phyloP scores from a whole-genome alignment of 2,797 vertebrate genomes.

The Thripadectes ignobilis region DNA sequence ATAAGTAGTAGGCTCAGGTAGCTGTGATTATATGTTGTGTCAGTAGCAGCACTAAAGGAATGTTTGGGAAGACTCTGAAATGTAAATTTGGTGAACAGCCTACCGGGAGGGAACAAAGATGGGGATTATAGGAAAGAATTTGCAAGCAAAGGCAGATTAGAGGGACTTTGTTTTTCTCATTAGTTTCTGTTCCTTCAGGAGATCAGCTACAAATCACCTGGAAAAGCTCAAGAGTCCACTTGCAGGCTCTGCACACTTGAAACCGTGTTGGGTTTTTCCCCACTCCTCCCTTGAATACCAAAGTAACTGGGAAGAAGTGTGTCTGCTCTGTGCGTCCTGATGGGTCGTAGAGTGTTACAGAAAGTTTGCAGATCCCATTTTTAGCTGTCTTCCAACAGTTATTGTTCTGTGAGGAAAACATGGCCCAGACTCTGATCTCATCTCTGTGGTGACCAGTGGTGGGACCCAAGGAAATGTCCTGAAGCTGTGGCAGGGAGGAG shows the following conservation, averaged over 20 bases:
- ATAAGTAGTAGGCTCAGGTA: slow-evolving; percentile 25
- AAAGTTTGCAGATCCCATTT: neutral
- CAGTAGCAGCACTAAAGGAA: neutral
- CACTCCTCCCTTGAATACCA: neutral
- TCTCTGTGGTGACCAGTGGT: neutral
- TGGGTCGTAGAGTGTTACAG: neutral
- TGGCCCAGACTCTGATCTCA: no score
- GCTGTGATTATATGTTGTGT: slow-evolving; percentile 7
- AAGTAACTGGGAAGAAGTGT: neutral
- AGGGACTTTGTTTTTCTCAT: slow-evolving; percentile 61
- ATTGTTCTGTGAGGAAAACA: neutral
- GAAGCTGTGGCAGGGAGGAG: neutral
- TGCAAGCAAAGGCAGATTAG: slow-evolving; percentile 52
- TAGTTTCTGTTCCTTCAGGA: slow-evolving; percentile 53
- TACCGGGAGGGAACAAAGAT: slow-evolving; percentile 25
- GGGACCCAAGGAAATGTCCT: neutral
- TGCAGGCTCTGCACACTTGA: neutral
- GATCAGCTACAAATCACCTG: neutral
- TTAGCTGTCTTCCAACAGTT: neutral
- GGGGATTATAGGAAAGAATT: slow-evolving; percentile 60
- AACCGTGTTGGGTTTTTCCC: neutral
- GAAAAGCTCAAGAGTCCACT: slow-evolving; percentile 24
- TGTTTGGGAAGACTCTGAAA: slow-evolving; percentile 52
- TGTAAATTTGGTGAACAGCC: slow-evolving; percentile 22
- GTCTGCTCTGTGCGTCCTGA: neutral